Base-by-base conservation (phyloP, 1,140 invertebrate genomes). In the Leguminivora glycinivorella region DNA sequence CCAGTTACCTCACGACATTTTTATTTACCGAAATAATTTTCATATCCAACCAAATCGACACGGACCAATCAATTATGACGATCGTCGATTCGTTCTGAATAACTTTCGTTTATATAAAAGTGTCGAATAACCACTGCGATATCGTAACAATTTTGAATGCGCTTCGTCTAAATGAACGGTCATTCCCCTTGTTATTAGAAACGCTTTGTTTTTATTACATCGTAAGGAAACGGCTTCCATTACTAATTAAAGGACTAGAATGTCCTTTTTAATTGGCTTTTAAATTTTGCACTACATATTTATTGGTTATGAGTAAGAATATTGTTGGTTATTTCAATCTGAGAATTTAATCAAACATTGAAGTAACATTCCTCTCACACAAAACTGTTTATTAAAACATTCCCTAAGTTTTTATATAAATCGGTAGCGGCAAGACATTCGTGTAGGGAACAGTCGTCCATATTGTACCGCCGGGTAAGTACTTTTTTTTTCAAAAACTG, bases 201-300 rank as follows among this genome's bases (percentile, higher is more conserved):
- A 63, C 58, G 58, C 25, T 63, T 63, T 63, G 58, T 63, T 63
- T 63, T 63, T 29, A 63, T 63, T 63, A 19, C 9, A 31, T 63
- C 58, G 58, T 63, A 31, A 63, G 58, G 19, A 22, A 17, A 26
- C 26, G 58, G 58, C 14, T 29, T 63, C 17, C 58, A 63, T 63
- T 63, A 34, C 58, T 26, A 63, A 29, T 63, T 63, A 63, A 63
- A 31, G 14, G 24, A 63, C 47, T 22, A 9, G n/a, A 52, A 52
- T 52, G 47, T 19, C 47, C 47, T 19, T 52, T 52, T 10, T 6
- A 1, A 52, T 52, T 52, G 17, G 19, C n/a, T 22, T 52, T 22
- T 22, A 22, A 9, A 22, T 22, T 6, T 52, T 52, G 19, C 7
- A 0, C n/a, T n/a, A n/a, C n/a, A 52, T 52, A 9, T 22, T 52